phyloP scores from a whole-genome alignment of 2,113 vertebrate species.

The Morone chrysops region DNA sequence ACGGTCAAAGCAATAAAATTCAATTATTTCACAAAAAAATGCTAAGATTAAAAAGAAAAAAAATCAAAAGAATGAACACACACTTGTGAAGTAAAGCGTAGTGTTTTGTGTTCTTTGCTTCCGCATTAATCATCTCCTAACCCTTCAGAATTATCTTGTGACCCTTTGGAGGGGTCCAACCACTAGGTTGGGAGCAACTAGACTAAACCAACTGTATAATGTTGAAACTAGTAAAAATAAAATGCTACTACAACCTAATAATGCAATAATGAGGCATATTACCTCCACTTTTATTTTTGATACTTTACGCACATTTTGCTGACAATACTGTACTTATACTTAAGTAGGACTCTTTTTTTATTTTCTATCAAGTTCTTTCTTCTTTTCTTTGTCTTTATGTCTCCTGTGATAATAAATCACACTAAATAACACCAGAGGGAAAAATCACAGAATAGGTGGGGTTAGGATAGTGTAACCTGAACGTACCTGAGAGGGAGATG shows the following conservation, averaged over 20 bases:
- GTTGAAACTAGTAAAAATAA: too few relatives aligned
- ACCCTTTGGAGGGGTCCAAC: not conserved
- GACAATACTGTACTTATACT: not conserved
- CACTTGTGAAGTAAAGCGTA: too few relatives aligned
- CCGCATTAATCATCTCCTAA: not conserved
- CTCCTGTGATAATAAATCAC: not conserved
- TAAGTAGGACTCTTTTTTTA: not conserved
- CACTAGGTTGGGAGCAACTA: not conserved
- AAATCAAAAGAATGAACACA: too few relatives aligned
- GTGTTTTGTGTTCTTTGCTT: not conserved
- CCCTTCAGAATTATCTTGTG: not conserved
- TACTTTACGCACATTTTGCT: not conserved
- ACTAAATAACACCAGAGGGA: not conserved
- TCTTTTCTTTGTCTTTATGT: not conserved
- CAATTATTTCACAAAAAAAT: not conserved
- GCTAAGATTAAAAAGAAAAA: too few relatives aligned
- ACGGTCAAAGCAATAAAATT: not conserved
- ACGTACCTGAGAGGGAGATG: conserved; percentile 95
- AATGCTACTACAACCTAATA: too few relatives aligned
- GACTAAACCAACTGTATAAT: not conserved
- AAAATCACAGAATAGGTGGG: not conserved
- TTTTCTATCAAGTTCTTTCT: not conserved
- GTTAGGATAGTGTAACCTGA: not conserved
- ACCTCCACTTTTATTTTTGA: too few relatives aligned
- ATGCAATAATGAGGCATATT: too few relatives aligned